A percentile compares a stretch with the other conserved stretches of the same genome.
Evolutionary conservation across 2,113 vertebrate genomes (phyloP).

Genomic region (Gyps fulvus): DNA sequence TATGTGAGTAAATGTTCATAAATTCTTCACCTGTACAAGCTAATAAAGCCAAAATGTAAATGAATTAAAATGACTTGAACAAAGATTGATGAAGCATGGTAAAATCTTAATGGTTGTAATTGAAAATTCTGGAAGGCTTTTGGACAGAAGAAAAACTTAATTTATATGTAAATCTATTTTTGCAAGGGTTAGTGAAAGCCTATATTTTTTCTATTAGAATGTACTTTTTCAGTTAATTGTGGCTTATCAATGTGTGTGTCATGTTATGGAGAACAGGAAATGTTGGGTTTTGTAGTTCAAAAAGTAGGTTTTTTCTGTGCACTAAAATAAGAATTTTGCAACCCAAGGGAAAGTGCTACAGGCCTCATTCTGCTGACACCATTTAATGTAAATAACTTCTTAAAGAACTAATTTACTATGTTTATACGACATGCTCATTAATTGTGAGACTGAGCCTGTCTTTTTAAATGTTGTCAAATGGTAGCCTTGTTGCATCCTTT

Average conservation of each 20-base stretch:
- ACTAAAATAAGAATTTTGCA: background rate
- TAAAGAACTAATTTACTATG: background rate
- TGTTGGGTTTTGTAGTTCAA: background rate
- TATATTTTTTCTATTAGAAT: background rate
- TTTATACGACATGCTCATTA: background rate
- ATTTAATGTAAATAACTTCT: background rate
- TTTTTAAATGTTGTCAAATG: background rate
- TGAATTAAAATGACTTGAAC: background rate
- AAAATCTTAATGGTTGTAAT: background rate
- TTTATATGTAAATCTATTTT: conserved; percentile 29
- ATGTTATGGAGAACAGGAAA: background rate
- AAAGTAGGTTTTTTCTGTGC: background rate
- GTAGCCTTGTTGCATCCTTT: background rate
- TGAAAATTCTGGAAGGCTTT: conserved; percentile 10
- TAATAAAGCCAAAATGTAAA: background rate
- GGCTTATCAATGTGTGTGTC: background rate
- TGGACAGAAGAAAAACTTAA: background rate
- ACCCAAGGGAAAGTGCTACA: background rate
- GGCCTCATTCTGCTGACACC: background rate
- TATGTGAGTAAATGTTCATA: background rate
- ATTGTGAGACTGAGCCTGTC: background rate
- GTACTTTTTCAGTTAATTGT: background rate
- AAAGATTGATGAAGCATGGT: background rate
- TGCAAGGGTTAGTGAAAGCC: background rate
- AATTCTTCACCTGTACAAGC: background rate